Evolutionary conservation across 2,888 invertebrate genomes (phyloP), one percentile per base, ranked within the genome.

Genomic region (Andrena bucephala): DNA sequence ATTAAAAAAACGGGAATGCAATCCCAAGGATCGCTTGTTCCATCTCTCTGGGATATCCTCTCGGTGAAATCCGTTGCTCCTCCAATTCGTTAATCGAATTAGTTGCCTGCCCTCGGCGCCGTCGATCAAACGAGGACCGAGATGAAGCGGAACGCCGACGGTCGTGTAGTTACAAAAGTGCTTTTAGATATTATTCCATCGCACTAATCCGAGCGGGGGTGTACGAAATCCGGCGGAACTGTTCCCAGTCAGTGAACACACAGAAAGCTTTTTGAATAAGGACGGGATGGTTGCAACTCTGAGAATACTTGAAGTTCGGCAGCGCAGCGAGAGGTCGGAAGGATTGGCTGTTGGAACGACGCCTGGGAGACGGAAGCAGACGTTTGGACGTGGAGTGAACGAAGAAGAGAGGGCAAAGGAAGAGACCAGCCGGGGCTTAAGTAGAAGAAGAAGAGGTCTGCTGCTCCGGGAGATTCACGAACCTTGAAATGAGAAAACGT

Each of bases 321-420:
- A 85, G 84, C 77, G 84, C 74, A 80, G 77, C 83, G 85, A 84
- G 87, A 84, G 89, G 89, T 89, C 85, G 82, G 87, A 86, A 83
- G 88, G 87, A 89, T 89, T 84, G 85, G 84, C 82, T 89, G 85
- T 81, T 77, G 81, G 84, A 88, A 81, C 77, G 77, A 84, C 81
- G 81, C 83, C 84, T 71, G 76, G 72, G 77, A 86, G 88, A 86
- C 81, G 87, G 75, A 87, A 82, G 79, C 82, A 85, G 87, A 87
- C 73, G 77, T 87, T 83, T 77, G 70, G 70, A 72, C 48, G 87
- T 50, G 60, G 63, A 63, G 71, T 24, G 59, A 48, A 72, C 59
- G 72, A 77, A 33, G 57, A 54, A 69, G 42, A 60, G 31, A 65
- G 57, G 70, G 42, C 59, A 69, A 60, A 65, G 72, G 87, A 74